Evolutionary conservation across 2,888 invertebrate genomes (phyloP).

Genomic region (Bombyx huttoni): DNA sequence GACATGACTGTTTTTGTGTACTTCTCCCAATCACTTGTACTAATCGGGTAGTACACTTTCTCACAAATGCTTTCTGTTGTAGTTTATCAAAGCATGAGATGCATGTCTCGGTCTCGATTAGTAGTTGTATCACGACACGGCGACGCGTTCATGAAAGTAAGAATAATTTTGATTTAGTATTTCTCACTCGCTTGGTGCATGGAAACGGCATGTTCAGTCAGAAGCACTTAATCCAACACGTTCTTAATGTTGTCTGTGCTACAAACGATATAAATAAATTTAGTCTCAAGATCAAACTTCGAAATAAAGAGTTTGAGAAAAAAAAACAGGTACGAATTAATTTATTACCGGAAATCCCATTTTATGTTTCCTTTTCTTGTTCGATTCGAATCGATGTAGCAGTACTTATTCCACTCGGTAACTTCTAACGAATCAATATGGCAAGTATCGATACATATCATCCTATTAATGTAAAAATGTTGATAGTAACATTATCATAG

Average conservation of each 20-base stretch:
- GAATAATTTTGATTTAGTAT: neutral
- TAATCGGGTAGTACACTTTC: conserved; percentile 40
- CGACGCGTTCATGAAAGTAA: neutral
- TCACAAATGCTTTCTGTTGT: conserved; percentile 44
- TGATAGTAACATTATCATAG: too few relatives aligned
- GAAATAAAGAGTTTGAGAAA: too few relatives aligned
- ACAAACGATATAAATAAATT: neutral
- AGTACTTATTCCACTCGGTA: too few relatives aligned
- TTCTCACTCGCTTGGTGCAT: neutral
- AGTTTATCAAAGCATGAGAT: conserved; percentile 37
- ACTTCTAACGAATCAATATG: too few relatives aligned
- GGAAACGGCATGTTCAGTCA: neutral
- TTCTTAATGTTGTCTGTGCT: neutral
- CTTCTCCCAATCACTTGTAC: neutral
- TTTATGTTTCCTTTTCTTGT: too few relatives aligned
- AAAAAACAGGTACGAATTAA: too few relatives aligned
- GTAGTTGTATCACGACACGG: too few relatives aligned
- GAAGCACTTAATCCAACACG: neutral
- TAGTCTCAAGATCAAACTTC: too few relatives aligned
- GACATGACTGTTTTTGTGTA: neutral
- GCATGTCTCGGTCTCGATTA: neutral
- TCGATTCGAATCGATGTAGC: too few relatives aligned
- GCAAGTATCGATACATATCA: too few relatives aligned
- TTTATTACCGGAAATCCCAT: too few relatives aligned
- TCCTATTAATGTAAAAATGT: too few relatives aligned